These are phyloP conservation scores for Gallinago nigripennis DNA, from an alignment of 2,797 vertebrate genomes.

Conservation along the genomic window DNA sequence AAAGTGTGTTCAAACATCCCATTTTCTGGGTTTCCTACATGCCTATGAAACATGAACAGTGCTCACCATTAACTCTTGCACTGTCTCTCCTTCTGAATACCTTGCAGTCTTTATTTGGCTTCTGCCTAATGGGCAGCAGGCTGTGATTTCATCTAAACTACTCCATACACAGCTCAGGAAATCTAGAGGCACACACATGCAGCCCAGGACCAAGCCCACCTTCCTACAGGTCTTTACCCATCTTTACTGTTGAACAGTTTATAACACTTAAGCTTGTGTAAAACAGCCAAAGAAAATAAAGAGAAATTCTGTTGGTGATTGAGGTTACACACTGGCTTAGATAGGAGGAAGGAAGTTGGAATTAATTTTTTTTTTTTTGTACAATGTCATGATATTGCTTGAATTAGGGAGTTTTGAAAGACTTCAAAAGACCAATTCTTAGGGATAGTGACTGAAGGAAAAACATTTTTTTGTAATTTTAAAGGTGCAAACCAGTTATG, in stretches of 20 bases:
- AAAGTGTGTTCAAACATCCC: neutral
- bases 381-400: neutral
- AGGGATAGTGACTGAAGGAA: neutral
- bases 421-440: neutral
- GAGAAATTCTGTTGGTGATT: neutral
- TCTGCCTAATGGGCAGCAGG: neutral
- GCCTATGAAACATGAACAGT: neutral
- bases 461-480: neutral
- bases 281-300: neutral
- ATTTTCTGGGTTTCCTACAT: neutral
- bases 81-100: neutral
- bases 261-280: neutral
- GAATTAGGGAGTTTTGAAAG: neutral
- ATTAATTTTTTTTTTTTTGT: neutral
- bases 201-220: neutral
- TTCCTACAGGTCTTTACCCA: neutral
- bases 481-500: neutral
- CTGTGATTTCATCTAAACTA: neutral
- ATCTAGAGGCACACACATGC: neutral
- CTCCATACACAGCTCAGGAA: fast-evolving
- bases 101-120: neutral
- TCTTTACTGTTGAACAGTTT: neutral
- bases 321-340: neutral
- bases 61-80: neutral
- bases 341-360: neutral